Base-by-base conservation (phyloP, 2,888 invertebrate genomes). In the Drosophila siamana region DNA sequence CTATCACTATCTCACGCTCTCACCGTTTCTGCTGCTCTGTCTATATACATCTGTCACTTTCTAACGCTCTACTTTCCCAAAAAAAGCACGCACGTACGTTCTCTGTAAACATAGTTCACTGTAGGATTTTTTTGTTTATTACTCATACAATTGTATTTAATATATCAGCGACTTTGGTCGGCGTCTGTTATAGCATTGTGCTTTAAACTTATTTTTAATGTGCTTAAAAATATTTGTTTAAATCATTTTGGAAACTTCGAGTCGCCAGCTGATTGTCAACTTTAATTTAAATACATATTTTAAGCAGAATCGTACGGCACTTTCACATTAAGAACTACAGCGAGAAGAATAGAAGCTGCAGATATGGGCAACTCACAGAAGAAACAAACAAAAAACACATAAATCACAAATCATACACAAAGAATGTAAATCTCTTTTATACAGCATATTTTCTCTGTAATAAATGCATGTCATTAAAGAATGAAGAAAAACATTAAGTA, bases 381-480 rank as follows among this genome's bases (percentile, higher is more conserved):
- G 69, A 61, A 52, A 69, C 30, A 62, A 69, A 33, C 33, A 33
- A n/a, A 11, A 30, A 51, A 71, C 60, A 46, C 74, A 74, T 68
- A 69, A 68, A 68, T 74, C 63, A 77, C 70, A 65, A 57, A 61
- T 54, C 69, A 68, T 66, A 84, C 88, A 82, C 76, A 66, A 79
- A 77, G 79, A 80, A 78, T 88, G 86, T 88, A 86, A 75, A 89
- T 74, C 86, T 78, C 69, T 72, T 70, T 51, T 68, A 69, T 59
- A 64, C 38, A 56, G 63, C 71, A 50, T 78, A 62, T 62, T 85
- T 72, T 85, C 86, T 88, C 80, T 90, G 89, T 91, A 91, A 90
- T 89, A 88, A 76, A 90, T 85, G 90, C 90, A 90, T 91, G 91
- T 91, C 91, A 91, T 91, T 90, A 78, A 85, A 86, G 87, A 84